Conservation (phyloP, 2,888 invertebrate species). For the Sphinx pinastri region DNA sequence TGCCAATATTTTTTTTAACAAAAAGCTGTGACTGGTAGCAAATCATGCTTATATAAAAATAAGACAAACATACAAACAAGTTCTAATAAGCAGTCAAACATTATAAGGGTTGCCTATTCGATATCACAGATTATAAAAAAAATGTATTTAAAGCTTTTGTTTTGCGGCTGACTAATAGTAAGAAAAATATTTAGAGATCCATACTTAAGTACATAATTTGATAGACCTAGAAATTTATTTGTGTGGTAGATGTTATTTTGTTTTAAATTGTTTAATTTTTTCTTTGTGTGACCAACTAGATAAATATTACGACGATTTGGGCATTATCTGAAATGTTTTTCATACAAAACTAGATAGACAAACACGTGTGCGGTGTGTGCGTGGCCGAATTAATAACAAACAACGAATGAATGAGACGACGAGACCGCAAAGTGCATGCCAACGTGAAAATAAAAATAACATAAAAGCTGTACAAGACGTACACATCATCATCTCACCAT, state of each 20-base stretch:
- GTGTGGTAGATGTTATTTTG: background rate
- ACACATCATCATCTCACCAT: conserved; percentile 80
- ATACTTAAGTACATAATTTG: background rate
- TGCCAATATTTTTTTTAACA: background rate
- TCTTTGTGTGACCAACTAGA: conserved; percentile 5
- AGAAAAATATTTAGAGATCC: background rate
- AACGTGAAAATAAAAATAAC: conserved; percentile 65
- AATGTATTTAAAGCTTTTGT: background rate
- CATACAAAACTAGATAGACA: conserved; percentile 33
- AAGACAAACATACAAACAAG: background rate
- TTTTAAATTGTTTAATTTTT: conserved; percentile 4
- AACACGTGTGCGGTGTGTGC: conserved; percentile 69
- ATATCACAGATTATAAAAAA: background rate
- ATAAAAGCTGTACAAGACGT: conserved; percentile 66
- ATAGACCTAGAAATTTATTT: background rate
- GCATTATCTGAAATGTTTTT: conserved; percentile 16
- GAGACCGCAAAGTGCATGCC: conserved; percentile 69
- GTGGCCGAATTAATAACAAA: conserved; percentile 60
- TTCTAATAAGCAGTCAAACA: background rate
- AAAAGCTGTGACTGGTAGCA: background rate
- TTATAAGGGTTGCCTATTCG: background rate
- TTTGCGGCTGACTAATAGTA: background rate
- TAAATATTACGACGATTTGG: conserved; percentile 20
- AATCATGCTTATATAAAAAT: background rate
- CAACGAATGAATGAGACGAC: conserved; percentile 58